phyloP scores from a whole-genome alignment of 2,797 vertebrate genomes.

The Halcyon leucocephala region DNA sequence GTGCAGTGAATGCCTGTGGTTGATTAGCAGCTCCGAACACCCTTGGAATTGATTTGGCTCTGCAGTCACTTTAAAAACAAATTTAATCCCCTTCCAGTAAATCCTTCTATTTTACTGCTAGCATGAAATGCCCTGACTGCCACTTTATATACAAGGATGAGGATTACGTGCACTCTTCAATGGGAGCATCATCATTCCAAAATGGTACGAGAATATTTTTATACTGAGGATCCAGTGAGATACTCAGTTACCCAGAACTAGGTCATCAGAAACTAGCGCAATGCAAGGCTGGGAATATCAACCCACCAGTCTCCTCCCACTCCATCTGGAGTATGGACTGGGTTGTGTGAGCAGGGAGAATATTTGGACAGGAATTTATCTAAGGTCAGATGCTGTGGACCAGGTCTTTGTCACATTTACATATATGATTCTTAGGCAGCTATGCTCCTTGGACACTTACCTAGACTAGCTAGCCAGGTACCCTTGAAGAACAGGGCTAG shows the following conservation, averaged over 20 bases:
- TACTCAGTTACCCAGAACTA: not conserved
- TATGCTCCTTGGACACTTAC: not conserved
- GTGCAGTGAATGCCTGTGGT: slow-evolving; percentile 13
- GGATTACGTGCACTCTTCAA: not conserved
- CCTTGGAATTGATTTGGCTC: slow-evolving; percentile 8
- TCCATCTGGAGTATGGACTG: not conserved
- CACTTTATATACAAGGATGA: not conserved
- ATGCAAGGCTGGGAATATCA: not conserved
- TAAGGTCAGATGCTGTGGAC: not conserved
- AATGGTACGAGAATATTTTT: not conserved
- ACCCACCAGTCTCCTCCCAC: not conserved
- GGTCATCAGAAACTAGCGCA: not conserved
- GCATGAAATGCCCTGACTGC: not conserved
- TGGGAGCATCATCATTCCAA: not conserved
- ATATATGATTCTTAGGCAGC: not conserved
- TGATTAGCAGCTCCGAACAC: slow-evolving; percentile 45
- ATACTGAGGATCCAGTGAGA: not conserved
- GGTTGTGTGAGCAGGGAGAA: not conserved
- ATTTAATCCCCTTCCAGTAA: slow-evolving; percentile 27
- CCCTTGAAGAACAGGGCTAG: not conserved
- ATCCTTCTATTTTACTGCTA: not conserved
- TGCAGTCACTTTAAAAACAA: slow-evolving; percentile 5
- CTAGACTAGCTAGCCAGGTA: not conserved
- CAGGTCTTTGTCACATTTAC: not conserved
- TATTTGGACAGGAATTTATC: not conserved